Evolutionary conservation across 2,797 vertebrate species (phyloP).

Genomic region (Crocodylus rhombifer): DNA sequence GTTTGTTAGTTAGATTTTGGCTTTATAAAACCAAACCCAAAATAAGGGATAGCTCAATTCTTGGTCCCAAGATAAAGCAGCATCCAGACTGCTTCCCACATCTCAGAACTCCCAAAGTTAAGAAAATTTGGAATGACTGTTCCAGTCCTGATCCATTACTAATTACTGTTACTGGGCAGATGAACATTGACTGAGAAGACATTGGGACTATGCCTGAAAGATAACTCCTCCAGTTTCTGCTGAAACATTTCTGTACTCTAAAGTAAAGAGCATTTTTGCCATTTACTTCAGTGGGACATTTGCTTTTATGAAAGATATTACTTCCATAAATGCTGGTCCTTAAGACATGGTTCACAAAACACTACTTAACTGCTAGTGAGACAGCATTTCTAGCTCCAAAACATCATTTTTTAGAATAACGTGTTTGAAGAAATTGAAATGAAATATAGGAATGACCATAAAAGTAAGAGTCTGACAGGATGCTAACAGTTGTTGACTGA

Average conservation of each 20-base stretch:
- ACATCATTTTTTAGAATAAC: neutral
- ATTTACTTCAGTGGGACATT: neutral
- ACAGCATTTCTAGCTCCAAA: neutral
- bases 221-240: neutral
- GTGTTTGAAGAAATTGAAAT: neutral
- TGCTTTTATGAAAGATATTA: neutral
- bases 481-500: neutral
- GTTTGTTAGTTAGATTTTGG: neutral
- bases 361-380: rapidly evolving
- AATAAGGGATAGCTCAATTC: neutral
- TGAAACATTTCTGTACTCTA: neutral
- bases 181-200: neutral
- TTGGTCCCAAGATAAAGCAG: neutral
- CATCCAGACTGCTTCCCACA: rapidly evolving
- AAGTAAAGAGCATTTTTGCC: neutral
- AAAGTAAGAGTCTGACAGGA: rapidly evolving
- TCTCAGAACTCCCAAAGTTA: rapidly evolving
- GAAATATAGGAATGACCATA: neutral
- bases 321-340: neutral
- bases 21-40: neutral
- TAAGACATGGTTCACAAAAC: neutral
- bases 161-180: neutral
- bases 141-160: neutral
- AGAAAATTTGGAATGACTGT: neutral
- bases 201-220: neutral